These are phyloP conservation scores for Ictalurus furcatus DNA, from an alignment of 2,113 vertebrate species.

Conservation along the genomic window DNA sequence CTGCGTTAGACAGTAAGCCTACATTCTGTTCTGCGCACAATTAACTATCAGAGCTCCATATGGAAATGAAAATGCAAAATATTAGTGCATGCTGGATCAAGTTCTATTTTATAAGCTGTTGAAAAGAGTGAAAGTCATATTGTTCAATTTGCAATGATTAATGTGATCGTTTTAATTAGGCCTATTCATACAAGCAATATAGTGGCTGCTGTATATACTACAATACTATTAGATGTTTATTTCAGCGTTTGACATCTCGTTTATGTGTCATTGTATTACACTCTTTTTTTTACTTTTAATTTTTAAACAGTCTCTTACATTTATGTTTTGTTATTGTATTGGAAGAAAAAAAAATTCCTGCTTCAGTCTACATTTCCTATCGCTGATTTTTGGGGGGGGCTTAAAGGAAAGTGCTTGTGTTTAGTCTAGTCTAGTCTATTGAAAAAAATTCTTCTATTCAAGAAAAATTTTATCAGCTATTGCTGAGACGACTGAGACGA, in stretches of 20 bases:
- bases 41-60: not conserved
- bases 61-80: not conserved
- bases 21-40: not conserved
- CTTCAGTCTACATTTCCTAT: not conserved
- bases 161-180: not conserved
- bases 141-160: not conserved
- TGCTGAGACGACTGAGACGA: too few species aligned
- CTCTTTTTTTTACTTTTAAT: not conserved
- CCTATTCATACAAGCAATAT: not conserved
- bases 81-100: not conserved
- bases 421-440: not conserved
- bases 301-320: not conserved
- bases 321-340: not conserved
- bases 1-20: not conserved
- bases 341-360: not conserved
- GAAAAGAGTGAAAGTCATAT: not conserved
- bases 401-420: not conserved
- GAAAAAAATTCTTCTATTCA: not conserved
- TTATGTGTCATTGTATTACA: not conserved
- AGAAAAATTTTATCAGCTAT: not conserved
- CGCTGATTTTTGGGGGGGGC: not conserved
- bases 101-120: not conserved
- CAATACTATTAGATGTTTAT: not conserved
- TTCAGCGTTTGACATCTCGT: not conserved
- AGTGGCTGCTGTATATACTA: not conserved